Evolutionary conservation across 2,797 vertebrate species (phyloP), one percentile per base, ranked within the genome.

Genomic region (Chanos chanos): DNA sequence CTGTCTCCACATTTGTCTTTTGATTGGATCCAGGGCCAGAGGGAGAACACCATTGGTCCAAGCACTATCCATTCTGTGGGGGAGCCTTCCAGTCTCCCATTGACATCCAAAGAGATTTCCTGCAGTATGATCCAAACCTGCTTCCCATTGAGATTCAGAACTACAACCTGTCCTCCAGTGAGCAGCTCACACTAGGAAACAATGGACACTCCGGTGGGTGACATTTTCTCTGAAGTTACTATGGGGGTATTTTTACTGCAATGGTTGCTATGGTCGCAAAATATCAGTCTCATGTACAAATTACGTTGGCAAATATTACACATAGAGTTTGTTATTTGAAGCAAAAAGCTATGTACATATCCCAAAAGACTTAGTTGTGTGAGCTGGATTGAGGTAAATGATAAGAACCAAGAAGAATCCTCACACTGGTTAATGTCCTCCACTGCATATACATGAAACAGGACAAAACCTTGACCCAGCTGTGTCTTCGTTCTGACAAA

Each of bases 171-270:
- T 78, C 89, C 3, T 72, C 81, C 28, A 64, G 64, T 0, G 87
- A 93, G 36, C 82, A 84, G 25, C 91, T 99, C 19, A 87, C 85
- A n/a, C 72, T 98, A 59, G 90, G 84, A 72, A 98, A 98, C 69
- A 92, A 93, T 4, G 97, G 96, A 22, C 95, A 98, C 64, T 94
- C 94, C 65, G 85, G 96, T 99, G 82, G 90, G 91, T 68, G 39
- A 28, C 15, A 16, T 58, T 66, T 15, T 9, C 2, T 31, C 21
- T 7, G 6, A 43, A n/a, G 0, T 36, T 1, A 37, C 27, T 58
- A 19, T 7, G 25, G 27, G 24, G 21, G n/a, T 57, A 47, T 45
- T 45, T 25, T 36, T 58, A 25, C 21, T 9, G 1, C 1, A 6
- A 49, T 33, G 25, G 58, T 58, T 18, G 34, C 31, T 25, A 25